phyloP scores from a whole-genome alignment of 2,888 invertebrate species.

The Bombylius major region DNA sequence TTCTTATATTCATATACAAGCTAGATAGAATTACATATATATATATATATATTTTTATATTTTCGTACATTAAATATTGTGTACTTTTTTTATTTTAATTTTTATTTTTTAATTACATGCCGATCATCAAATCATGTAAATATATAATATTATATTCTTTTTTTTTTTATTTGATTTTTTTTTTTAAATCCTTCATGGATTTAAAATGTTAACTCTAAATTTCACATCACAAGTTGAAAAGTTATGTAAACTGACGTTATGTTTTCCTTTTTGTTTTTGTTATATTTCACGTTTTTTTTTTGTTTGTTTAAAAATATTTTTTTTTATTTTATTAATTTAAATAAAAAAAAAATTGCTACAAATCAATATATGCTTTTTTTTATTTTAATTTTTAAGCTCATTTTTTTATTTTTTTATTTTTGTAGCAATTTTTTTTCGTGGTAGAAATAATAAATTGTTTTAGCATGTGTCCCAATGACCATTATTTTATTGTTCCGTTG shows the following conservation, averaged over 20 bases:
- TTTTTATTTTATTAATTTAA: too few relatives aligned
- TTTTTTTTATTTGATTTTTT: not conserved
- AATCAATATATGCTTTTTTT: too few relatives aligned
- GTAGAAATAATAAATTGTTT: too few relatives aligned
- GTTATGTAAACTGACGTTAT: slow-evolving; percentile 10
- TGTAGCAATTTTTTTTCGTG: too few relatives aligned
- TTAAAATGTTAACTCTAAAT: slow-evolving; percentile 38
- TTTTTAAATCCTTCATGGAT: slow-evolving; percentile 27
- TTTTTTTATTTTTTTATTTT: too few relatives aligned
- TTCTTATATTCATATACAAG: not conserved
- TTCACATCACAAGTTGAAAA: slow-evolving; percentile 37
- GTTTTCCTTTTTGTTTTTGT: too few relatives aligned
- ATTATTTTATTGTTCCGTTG: too few relatives aligned
- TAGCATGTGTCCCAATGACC: too few relatives aligned
- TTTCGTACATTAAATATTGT: not conserved
- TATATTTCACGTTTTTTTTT: too few relatives aligned
- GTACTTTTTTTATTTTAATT: not conserved
- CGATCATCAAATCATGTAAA: not conserved
- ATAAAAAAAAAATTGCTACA: too few relatives aligned
- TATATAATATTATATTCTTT: slow-evolving; percentile 8
- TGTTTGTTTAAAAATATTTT: too few relatives aligned
- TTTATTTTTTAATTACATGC: not conserved
- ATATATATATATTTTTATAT: not conserved
- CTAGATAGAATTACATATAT: not conserved
- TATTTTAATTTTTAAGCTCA: too few relatives aligned